Percentiles rank a stretch among this genome's conserved stretches.
phyloP scores from a whole-genome alignment of 2,888 invertebrate species.

The Drosophila setosimentum region DNA sequence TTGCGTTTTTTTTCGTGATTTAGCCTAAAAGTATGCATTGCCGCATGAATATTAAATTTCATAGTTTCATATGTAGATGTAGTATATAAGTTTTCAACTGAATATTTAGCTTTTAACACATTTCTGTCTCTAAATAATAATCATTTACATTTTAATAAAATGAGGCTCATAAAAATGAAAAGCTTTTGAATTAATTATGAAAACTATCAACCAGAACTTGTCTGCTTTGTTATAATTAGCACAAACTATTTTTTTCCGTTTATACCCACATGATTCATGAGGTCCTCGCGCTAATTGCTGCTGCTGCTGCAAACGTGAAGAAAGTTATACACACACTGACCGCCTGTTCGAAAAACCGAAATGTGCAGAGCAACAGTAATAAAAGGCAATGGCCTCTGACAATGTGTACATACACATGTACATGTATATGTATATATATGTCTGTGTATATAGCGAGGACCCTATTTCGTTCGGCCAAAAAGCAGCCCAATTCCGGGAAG shows the following conservation, averaged over 20 bases:
- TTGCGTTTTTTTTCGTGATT: neutral
- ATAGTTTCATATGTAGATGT: too few species aligned
- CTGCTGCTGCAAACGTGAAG: constrained; percentile 55
- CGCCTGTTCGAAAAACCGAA: constrained; percentile 56
- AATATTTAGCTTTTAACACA: neutral
- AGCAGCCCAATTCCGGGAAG: constrained; percentile 27
- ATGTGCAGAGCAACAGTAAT: constrained; percentile 64
- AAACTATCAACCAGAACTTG: neutral
- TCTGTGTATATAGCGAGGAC: constrained; percentile 14
- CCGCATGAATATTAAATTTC: neutral
- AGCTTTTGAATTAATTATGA: neutral
- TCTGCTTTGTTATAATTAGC: constrained; percentile 1
- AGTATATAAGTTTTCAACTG: neutral
- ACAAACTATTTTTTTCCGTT: neutral
- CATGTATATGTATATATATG: constrained; percentile 10
- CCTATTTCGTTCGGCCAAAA: constrained; percentile 44
- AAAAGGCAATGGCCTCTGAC: constrained; percentile 51
- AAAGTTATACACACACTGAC: constrained; percentile 63
- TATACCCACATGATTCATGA: constrained; percentile 73
- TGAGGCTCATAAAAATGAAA: neutral
- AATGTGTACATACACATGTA: constrained; percentile 36
- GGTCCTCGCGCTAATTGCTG: constrained; percentile 31
- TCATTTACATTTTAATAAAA: neutral
- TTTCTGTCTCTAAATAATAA: neutral
- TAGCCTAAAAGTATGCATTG: neutral